Percentiles rank a stretch among this genome's conserved stretches.
phyloP scores from a whole-genome alignment of 2,888 invertebrate species.

The Catocala sponsa region DNA sequence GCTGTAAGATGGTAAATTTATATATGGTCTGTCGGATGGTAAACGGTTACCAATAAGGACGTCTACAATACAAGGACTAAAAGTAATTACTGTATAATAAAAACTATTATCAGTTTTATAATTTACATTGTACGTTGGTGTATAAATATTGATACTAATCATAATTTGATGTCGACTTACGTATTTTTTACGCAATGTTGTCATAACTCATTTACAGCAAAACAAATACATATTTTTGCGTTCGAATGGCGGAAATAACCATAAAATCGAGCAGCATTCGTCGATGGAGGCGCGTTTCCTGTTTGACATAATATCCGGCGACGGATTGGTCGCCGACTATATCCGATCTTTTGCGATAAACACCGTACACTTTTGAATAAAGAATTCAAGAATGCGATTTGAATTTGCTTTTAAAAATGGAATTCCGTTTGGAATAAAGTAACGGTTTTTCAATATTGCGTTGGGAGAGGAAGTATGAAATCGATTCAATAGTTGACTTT shows the following conservation, averaged over 20 bases:
- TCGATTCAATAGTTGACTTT: not conserved
- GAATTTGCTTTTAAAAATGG: constrained; percentile 30
- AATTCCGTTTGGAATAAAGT: constrained; percentile 12
- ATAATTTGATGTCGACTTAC: no score
- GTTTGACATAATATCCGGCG: constrained; percentile 40
- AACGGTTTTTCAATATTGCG: constrained; percentile 8
- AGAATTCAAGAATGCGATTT: constrained; percentile 28
- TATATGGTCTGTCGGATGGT: no score
- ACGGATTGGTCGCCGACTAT: constrained; percentile 33
- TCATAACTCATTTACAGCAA: no score
- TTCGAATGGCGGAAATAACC: constrained; percentile 12
- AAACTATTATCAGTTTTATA: no score
- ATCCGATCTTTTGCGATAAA: constrained; percentile 40
- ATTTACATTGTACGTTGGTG: no score
- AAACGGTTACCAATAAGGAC: no score
- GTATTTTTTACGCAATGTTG: no score
- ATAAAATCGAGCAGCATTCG: constrained; percentile 18
- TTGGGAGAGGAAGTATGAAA: constrained; percentile 17
- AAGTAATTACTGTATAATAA: no score
- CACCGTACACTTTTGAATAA: constrained; percentile 34
- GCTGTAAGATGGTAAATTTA: no score
- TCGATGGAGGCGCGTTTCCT: constrained; percentile 22
- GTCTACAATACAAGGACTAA: no score
- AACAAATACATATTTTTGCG: constrained; percentile 3
- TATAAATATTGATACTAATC: no score